Conservation (phyloP, 2,797 vertebrate species). For the Hipposideros larvatus region DNA sequence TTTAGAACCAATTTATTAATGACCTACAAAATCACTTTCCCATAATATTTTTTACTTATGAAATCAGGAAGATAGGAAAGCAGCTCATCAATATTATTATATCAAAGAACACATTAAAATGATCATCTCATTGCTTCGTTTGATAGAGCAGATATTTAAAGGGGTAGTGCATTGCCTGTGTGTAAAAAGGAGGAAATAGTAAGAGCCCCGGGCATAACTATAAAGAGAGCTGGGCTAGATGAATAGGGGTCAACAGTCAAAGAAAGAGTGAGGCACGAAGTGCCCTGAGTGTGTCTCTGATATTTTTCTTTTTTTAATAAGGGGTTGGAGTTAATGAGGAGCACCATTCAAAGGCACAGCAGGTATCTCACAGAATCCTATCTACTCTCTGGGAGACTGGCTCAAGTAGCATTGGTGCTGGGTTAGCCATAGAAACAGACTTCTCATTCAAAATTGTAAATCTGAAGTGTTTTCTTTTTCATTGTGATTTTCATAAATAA, state of each 20-base stretch:
- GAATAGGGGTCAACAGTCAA: background rate
- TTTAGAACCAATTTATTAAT: constrained; percentile 52
- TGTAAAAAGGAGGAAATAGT: background rate
- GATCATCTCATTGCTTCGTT: background rate
- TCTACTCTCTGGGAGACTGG: background rate
- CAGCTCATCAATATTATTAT: background rate
- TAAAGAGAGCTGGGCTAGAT: background rate
- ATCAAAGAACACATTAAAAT: constrained; percentile 56
- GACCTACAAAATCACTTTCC: background rate
- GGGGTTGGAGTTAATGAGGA: constrained; percentile 33
- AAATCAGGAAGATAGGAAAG: background rate
- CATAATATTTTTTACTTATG: background rate
- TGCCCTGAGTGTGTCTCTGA: background rate
- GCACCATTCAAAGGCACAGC: background rate
- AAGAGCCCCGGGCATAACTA: background rate
- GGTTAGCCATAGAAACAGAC: background rate
- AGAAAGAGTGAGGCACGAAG: background rate
- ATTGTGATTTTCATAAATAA: background rate
- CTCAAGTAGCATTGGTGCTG: background rate
- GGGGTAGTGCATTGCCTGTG: background rate
- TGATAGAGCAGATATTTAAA: constrained; percentile 30
- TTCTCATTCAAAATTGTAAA: background rate
- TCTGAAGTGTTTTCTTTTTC: background rate
- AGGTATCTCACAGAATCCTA: background rate
- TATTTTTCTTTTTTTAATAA: constrained; percentile 47